These are phyloP conservation scores for Alviniconcha marisindica DNA, from an alignment of 1,140 invertebrate genomes.

Conservation along the genomic window DNA sequence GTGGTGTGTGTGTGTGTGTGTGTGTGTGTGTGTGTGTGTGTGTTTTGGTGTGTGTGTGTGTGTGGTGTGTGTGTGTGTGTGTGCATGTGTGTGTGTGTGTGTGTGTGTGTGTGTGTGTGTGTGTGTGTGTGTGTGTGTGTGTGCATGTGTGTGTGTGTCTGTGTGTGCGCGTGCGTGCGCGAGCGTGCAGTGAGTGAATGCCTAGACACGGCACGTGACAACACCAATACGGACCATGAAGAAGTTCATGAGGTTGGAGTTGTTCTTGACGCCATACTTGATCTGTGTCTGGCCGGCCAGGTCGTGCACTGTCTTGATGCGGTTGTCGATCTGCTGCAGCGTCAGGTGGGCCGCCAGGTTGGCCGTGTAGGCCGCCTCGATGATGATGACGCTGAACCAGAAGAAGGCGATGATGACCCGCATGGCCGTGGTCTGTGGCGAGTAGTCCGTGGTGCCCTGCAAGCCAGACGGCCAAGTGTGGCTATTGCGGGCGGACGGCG, in stretches of 20 bases:
- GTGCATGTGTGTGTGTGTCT: neutral
- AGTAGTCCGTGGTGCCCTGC: slow-evolving; percentile 77
- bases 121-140: neutral
- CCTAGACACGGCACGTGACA: no score
- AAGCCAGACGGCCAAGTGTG: no score
- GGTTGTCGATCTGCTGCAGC: slow-evolving; percentile 70
- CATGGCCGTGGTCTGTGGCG: slow-evolving; percentile 70
- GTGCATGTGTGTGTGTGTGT: neutral
- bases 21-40: neutral
- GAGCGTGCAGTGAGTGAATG: no score
- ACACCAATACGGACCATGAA: slow-evolving; percentile 52
- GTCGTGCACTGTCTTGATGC: slow-evolving; percentile 72
- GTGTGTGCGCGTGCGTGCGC: neutral
- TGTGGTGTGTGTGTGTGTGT: neutral
- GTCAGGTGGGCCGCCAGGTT: slow-evolving; percentile 77
- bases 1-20: no score
- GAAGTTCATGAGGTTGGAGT: slow-evolving; percentile 62
- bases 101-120: neutral
- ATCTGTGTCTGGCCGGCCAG: slow-evolving; percentile 69
- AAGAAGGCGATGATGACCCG: slow-evolving; percentile 71
- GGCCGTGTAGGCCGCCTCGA: slow-evolving; percentile 76
- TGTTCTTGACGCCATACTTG: slow-evolving; percentile 68
- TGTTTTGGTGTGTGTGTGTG: no score
- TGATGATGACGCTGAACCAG: slow-evolving; percentile 76
- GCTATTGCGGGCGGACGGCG: no score